phyloP scores from a whole-genome alignment of 2,888 invertebrate species.

The Hedychridium roseum region DNA sequence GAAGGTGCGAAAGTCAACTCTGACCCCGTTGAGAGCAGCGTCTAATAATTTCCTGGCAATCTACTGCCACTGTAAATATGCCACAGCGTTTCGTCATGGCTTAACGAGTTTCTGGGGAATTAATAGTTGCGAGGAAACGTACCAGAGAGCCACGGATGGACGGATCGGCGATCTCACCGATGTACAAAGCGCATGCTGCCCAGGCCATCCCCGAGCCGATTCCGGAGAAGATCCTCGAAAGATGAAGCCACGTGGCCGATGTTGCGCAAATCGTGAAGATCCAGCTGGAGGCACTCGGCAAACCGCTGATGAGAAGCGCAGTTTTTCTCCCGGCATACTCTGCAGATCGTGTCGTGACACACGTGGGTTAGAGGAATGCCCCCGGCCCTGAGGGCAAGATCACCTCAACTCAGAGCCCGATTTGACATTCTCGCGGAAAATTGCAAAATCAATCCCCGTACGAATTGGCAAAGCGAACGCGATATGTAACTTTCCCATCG shows the following conservation, averaged over 20 bases:
- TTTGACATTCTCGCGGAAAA: too few relatives aligned
- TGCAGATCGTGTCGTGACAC: slow-evolving; percentile 33
- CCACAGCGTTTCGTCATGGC: too few relatives aligned
- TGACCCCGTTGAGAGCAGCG: too few relatives aligned
- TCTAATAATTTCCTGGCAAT: too few relatives aligned
- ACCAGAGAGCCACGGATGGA: slow-evolving; percentile 58
- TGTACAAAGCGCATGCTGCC: slow-evolving; percentile 49
- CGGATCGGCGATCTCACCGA: slow-evolving; percentile 58
- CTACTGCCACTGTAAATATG: too few relatives aligned
- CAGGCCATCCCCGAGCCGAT: slow-evolving; percentile 55
- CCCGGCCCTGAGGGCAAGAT: slow-evolving; percentile 39
- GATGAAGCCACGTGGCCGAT: slow-evolving; percentile 53
- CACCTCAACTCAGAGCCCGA: slow-evolving; percentile 39
- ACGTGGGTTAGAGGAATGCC: slow-evolving; percentile 28
- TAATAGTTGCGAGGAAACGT: too few relatives aligned
- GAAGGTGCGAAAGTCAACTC: too few relatives aligned
- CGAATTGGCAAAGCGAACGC: too few relatives aligned
- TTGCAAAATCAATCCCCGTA: too few relatives aligned
- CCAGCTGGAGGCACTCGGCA: slow-evolving; percentile 53
- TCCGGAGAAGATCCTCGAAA: slow-evolving; percentile 48
- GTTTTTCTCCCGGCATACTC: slow-evolving; percentile 53
- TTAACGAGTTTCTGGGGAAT: too few relatives aligned
- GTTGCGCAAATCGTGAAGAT: slow-evolving; percentile 48
- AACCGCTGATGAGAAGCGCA: slow-evolving; percentile 43
- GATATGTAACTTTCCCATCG: too few relatives aligned